These are phyloP conservation scores for Gymnoscopelus braueri DNA, from an alignment of 2,797 vertebrate species.

Conservation along the genomic window DNA sequence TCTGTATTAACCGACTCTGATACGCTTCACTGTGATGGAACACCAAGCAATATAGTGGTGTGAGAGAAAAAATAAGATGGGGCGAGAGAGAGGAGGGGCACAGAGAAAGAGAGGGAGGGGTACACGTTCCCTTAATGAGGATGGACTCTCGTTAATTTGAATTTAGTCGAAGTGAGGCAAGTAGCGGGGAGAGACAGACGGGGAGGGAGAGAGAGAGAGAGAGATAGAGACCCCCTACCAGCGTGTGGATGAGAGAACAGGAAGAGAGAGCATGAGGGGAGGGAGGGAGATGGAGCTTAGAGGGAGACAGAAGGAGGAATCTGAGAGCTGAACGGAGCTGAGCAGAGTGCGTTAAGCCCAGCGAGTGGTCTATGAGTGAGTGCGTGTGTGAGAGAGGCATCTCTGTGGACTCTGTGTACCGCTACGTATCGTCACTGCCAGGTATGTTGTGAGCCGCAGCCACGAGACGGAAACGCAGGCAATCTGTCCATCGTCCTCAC, in stretches of 20 bases:
- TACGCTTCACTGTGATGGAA: conserved; percentile 37
- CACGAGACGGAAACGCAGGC: background rate
- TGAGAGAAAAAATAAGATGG: background rate
- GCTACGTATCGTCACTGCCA: conserved; percentile 23
- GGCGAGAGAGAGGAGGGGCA: conserved; percentile 12
- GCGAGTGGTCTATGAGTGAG: conserved; percentile 11
- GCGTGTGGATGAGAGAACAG: conserved; percentile 7
- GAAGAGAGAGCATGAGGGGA: conserved; percentile 6
- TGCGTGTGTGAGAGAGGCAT: conserved; percentile 8
- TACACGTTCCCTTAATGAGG: conserved; percentile 38
- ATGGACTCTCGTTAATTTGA: conserved; percentile 63
- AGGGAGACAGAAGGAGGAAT: conserved; percentile 23
- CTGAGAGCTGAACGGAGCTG: conserved; percentile 26
- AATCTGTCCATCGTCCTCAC: too few species aligned
- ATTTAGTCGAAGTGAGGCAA: conserved; percentile 58
- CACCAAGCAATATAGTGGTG: conserved; percentile 2
- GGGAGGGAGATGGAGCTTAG: background rate
- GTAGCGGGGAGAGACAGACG: background rate
- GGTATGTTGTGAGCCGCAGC: conserved; percentile 16
- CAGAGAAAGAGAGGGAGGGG: conserved; percentile 32
- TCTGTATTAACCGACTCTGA: conserved; percentile 31
- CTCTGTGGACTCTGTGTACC: conserved; percentile 6
- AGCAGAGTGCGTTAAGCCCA: conserved; percentile 10
- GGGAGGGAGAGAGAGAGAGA: background rate
- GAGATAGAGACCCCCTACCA: conserved; percentile 8